A percentile compares a stretch with the other conserved stretches of the same genome.
These are phyloP conservation scores for Drosophila aff. DNA, from an alignment of 1,140 invertebrate species.

Conservation along the genomic window DNA sequence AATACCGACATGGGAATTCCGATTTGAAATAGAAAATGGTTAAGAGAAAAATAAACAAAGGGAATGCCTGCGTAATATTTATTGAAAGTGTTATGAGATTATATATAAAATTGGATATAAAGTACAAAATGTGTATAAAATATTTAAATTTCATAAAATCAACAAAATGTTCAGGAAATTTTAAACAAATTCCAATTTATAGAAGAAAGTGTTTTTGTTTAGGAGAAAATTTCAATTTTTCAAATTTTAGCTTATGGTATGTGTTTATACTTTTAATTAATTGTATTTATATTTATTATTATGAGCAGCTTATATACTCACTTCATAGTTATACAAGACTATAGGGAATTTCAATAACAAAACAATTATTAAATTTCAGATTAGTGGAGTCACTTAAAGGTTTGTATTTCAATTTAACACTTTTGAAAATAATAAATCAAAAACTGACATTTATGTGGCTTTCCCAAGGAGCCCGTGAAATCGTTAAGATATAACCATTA, in stretches of 20 bases:
- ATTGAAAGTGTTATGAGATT: neutral
- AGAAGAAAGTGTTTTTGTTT: neutral
- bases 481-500: neutral
- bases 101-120: no score
- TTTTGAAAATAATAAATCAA: constrained; percentile 20
- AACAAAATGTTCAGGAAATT: neutral
- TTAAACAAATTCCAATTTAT: neutral
- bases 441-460: neutral
- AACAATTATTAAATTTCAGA: neutral
- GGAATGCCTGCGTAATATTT: neutral
- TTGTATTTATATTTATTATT: neutral
- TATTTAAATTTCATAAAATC: neutral
- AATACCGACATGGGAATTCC: neutral
- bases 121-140: neutral
- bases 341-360: neutral
- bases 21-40: neutral
- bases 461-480: constrained; percentile 1
- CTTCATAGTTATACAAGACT: fast-evolving
- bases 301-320: neutral
- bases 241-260: neutral
- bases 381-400: neutral
- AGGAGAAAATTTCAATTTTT: neutral
- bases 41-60: neutral
- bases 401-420: neutral
- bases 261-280: neutral